Evolutionary conservation across 1,140 invertebrate species (phyloP).

Genomic region (Neodiprion virginianus): DNA sequence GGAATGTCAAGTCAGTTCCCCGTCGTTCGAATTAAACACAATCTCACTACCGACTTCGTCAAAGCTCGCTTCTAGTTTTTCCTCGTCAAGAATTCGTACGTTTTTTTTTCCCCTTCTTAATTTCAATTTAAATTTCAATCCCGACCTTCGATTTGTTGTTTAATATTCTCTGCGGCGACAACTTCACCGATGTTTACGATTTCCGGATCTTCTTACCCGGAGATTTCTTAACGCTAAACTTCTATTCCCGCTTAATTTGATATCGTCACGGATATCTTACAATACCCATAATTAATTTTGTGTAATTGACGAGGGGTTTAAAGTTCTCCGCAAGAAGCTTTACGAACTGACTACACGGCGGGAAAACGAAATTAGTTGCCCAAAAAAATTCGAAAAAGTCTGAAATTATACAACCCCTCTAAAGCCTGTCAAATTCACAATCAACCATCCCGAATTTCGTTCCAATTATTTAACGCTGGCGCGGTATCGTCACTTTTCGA

Average conservation of each 20-base stretch:
- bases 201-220: neutral
- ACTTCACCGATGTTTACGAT: neutral
- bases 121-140: too few relatives aligned
- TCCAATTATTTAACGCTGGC: too few relatives aligned
- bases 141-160: too few relatives aligned
- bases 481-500: too few relatives aligned
- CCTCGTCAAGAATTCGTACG: too few relatives aligned
- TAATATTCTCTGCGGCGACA: too few relatives aligned
- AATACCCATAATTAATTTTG: neutral
- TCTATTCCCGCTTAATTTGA: neutral
- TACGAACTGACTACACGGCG: neutral
- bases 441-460: too few relatives aligned
- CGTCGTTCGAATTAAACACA: neutral
- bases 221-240: neutral
- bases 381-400: neutral
- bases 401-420: neutral
- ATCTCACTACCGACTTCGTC: neutral
- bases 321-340: neutral
- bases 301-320: neutral
- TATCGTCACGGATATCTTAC: neutral
- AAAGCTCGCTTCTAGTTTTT: neutral
- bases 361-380: neutral
- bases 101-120: too few relatives aligned
- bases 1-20: neutral
- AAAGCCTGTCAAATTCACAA: too few relatives aligned